Base-by-base conservation (phyloP, 2,113 vertebrate genomes). In the Poecilia latipinna region DNA sequence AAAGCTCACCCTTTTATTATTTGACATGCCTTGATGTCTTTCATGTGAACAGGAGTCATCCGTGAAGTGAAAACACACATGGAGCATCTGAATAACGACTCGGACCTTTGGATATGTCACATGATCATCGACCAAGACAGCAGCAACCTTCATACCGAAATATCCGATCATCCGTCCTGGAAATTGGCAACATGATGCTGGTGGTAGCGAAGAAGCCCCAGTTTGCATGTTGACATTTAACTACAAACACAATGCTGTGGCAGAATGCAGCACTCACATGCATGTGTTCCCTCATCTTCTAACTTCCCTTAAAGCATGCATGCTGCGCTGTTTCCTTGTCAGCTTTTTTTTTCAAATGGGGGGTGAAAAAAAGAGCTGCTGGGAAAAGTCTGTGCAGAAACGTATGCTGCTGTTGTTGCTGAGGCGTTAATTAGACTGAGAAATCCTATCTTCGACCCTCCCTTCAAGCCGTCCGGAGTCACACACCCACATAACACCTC, bases 361-460 rank as follows among this genome's bases (percentile, higher is more conserved):
- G 29, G 29, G 1, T 2, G 2, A 29, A 35, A 80, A 87, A 70
- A 35, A 61, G 61, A 57, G 63, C 79, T 82, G 68, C 75, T 79
- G 82, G 77, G 78, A 86, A 67, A 37, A 82, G 81, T 74, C 39
- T 83, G 61, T 82, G 73, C 51, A 65, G 63, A 82, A 83, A 88
- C 80, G 48, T 81, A 85, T 83, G 85, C 83, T 77, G 72, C 63
- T 28, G 76, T 80, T 83, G 67, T 80, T 77, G 73, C 65, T 19
- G 78, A 83, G 80, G 87, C 29, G 84, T 76, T 88, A 93, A 93
- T 93, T 93, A 91, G 86, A 80, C 82, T 88, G 91, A 91, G 86
- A 89, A 86, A 87, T 90, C 75, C 68, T 62, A 77, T 42, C 48
- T 80, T 75, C 61, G 26, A 68, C 70, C 78, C 72, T 86, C 80